These are phyloP conservation scores for Macrotus californicus DNA, from an alignment of 2,113 vertebrate species.

Conservation along the genomic window DNA sequence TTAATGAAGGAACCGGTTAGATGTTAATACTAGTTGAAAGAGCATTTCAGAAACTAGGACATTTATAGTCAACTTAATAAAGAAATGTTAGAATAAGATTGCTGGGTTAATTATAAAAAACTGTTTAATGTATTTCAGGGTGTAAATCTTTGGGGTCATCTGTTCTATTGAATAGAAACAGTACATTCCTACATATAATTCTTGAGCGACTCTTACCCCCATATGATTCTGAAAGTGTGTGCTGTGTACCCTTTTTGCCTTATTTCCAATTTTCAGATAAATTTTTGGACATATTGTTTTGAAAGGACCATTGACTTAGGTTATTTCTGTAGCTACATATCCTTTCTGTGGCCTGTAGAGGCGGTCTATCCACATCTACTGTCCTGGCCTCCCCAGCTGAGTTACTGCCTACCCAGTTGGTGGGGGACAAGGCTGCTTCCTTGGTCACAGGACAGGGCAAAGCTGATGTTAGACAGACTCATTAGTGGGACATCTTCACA, in stretches of 20 bases:
- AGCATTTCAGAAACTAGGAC: neutral
- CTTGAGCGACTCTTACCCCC: neutral
- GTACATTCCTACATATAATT: neutral
- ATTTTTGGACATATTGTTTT: neutral
- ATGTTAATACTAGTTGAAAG: neutral
- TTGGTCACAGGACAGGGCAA: neutral
- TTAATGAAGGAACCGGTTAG: neutral
- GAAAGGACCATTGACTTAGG: neutral
- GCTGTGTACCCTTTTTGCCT: neutral
- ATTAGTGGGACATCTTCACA: neutral
- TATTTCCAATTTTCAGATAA: neutral
- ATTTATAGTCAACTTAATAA: neutral
- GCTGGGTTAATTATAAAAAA: slow-evolving; percentile 1
- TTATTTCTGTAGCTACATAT: neutral
- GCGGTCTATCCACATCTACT: neutral
- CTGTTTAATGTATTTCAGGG: neutral
- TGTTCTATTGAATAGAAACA: neutral
- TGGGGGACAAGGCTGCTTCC: neutral
- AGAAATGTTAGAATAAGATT: neutral
- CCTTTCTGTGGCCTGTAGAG: neutral
- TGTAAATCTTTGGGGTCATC: neutral
- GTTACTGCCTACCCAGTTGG: neutral
- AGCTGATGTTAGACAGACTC: neutral
- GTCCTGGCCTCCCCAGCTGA: neutral
- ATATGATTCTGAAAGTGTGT: neutral